These are phyloP conservation scores for Ptiloglossa arizonensis DNA, from an alignment of 1,140 invertebrate species.

Conservation along the genomic window DNA sequence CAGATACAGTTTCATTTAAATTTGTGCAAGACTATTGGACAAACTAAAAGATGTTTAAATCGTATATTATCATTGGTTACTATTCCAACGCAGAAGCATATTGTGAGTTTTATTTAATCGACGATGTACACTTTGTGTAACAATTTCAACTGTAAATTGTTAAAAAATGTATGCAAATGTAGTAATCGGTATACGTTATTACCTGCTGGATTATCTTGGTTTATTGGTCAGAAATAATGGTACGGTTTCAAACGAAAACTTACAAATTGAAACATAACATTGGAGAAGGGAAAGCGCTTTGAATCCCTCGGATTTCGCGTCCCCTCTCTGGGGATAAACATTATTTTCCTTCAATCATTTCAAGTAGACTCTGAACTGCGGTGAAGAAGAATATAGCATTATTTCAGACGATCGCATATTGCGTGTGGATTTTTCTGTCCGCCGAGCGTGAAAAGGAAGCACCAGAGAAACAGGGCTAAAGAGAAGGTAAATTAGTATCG, in stretches of 20 bases:
- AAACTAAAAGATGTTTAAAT: no score
- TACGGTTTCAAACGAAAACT: not conserved
- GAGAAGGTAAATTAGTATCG: constrained; percentile 54
- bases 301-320: constrained; percentile 6
- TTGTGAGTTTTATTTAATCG: no score
- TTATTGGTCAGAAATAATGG: not conserved
- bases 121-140: no score
- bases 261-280: constrained; percentile 9
- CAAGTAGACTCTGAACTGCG: not conserved
- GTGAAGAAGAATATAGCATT: not conserved
- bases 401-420: not conserved
- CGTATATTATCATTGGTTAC: no score
- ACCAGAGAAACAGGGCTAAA: constrained; percentile 20
- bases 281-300: not conserved
- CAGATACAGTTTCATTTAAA: no score
- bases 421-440: constrained; percentile 12
- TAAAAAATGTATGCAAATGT: no score
- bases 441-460: constrained; percentile 60
- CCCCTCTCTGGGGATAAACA: not conserved
- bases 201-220: not conserved
- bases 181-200: not conserved
- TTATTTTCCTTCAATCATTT: constrained; percentile 27
- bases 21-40: no score
- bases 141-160: no score
- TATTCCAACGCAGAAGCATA: no score